Conservation (phyloP, 2,888 invertebrate species). For the Pomacea canaliculata region DNA sequence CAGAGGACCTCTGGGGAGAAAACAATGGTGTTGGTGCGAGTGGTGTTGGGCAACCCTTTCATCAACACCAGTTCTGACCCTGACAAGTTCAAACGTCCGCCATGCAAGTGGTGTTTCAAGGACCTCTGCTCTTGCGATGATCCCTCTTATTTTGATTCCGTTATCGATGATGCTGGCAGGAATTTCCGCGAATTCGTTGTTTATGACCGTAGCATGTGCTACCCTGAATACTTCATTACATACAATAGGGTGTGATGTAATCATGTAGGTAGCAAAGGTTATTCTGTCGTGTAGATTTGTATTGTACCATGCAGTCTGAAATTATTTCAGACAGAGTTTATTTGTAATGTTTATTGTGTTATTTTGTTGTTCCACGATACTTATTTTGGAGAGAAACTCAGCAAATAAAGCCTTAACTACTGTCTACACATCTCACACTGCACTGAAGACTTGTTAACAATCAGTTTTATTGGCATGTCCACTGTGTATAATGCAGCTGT, state of each 20-base stretch:
- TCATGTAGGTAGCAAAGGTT: no score
- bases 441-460: no score
- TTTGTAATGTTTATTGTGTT: no score
- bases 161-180: constrained; percentile 13
- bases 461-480: no score
- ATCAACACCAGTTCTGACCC: constrained; percentile 1
- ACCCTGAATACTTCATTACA: constrained; percentile 27
- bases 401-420: no score
- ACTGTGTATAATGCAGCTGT: no score
- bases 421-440: no score
- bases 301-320: no score
- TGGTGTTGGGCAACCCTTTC: constrained; percentile 10
- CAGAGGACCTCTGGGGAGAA: constrained; percentile 15
- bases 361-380: no score
- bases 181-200: constrained; percentile 27
- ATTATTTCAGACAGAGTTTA: no score
- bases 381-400: no score
- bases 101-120: constrained; percentile 6
- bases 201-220: constrained; percentile 13
- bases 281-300: no score
- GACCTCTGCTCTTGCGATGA: constrained; percentile 6
- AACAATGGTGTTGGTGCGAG: constrained; percentile 19
- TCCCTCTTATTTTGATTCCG: not conserved
- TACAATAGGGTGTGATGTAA: constrained; percentile 8
- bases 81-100: constrained; percentile 12